phyloP scores from a whole-genome alignment of 2,888 invertebrate genomes.

The Halocaridina rubra region DNA sequence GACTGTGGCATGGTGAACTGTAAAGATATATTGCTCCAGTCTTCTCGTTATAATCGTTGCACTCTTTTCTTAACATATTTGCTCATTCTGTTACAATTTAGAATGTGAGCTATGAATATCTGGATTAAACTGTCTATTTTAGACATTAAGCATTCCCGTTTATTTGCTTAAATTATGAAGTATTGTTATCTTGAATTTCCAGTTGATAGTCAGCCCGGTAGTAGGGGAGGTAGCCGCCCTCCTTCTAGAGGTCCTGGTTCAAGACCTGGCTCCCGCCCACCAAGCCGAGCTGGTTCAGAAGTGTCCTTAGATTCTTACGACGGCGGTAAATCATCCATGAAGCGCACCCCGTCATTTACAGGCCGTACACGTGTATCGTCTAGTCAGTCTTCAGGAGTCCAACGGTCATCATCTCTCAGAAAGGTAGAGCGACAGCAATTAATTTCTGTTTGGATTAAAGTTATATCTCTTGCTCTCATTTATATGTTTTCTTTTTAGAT shows the following conservation, averaged over 20 bases:
- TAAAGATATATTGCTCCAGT: too few relatives aligned
- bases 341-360: constrained; percentile 62
- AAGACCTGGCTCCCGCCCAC: constrained; percentile 85
- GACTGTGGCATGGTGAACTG: too few relatives aligned
- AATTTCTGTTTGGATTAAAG: too few relatives aligned
- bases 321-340: constrained; percentile 60
- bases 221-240: constrained; percentile 66
- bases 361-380: constrained; percentile 42
- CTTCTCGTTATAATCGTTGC: too few relatives aligned
- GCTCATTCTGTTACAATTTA: too few relatives aligned
- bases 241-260: constrained; percentile 72
- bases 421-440: too few relatives aligned
- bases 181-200: neutral
- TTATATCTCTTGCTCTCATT: too few relatives aligned
- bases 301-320: constrained; percentile 78
- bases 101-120: too few relatives aligned
- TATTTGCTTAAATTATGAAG: neutral
- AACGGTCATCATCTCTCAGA: constrained; percentile 62
- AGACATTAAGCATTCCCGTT: neutral
- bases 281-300: constrained; percentile 92
- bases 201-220: constrained; percentile 80
- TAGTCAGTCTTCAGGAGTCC: constrained; percentile 59
- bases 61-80: too few relatives aligned
- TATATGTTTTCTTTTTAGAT: too few relatives aligned
- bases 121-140: too few relatives aligned